Conservation (phyloP, 1,140 invertebrate species). For the Drosophila sp. region DNA sequence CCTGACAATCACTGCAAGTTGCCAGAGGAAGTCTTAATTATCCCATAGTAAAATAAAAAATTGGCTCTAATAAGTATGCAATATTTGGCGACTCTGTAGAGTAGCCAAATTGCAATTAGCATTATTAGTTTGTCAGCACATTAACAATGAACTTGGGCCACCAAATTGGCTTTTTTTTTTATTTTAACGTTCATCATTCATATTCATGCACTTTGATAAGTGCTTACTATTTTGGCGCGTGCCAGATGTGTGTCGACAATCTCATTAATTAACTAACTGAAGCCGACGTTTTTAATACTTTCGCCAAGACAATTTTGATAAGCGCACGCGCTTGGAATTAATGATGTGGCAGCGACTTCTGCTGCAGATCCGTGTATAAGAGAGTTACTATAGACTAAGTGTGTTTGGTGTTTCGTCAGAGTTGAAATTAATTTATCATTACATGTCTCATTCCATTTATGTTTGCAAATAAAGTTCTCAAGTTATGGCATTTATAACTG, state of each 20-base stretch:
- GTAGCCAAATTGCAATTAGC: slow-evolving; percentile 51
- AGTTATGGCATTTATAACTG: slow-evolving; percentile 7
- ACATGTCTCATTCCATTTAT: slow-evolving; percentile 22
- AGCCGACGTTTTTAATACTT: slow-evolving; percentile 60
- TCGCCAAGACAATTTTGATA: slow-evolving; percentile 55
- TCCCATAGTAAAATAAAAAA: background rate
- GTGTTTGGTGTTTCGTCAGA: slow-evolving; percentile 18
- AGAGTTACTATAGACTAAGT: slow-evolving; percentile 5
- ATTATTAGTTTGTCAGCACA: slow-evolving; percentile 50
- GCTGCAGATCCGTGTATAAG: slow-evolving; percentile 24
- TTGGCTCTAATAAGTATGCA: slow-evolving; percentile 13
- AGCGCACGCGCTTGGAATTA: slow-evolving; percentile 62
- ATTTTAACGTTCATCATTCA: slow-evolving; percentile 8
- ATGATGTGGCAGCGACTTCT: slow-evolving; percentile 65
- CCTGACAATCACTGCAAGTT: too few species aligned
- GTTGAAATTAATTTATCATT: slow-evolving; percentile 63
- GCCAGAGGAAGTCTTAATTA: background rate
- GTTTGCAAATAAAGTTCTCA: slow-evolving; percentile 11
- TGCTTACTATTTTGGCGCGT: slow-evolving; percentile 11
- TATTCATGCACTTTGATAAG: background rate
- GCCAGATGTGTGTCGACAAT: slow-evolving; percentile 26
- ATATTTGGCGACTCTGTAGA: too few species aligned
- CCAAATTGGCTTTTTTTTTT: slow-evolving; percentile 9
- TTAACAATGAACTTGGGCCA: slow-evolving; percentile 15
- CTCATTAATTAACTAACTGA: slow-evolving; percentile 68